These are phyloP conservation scores for Pocillopora grandis DNA, from an alignment of 92 coral and sea anemone species.

Conservation along the genomic window DNA sequence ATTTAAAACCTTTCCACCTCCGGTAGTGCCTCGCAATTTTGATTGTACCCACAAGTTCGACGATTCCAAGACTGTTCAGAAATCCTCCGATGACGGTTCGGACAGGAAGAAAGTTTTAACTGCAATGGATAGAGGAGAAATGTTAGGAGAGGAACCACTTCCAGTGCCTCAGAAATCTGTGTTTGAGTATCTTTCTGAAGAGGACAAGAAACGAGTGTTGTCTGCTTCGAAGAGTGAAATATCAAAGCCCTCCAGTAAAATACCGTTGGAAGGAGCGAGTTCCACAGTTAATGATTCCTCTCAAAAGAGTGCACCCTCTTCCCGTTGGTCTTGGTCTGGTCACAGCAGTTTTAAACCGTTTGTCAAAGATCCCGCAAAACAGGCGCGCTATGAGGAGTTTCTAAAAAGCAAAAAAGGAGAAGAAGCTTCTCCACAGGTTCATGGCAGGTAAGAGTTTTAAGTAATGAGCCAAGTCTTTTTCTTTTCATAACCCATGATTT, in stretches of 20 bases:
- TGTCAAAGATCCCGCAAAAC: constrained; percentile 85
- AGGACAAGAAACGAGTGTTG: constrained; percentile 73
- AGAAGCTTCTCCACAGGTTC: constrained; percentile 26
- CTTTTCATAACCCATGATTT: no score
- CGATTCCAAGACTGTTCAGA: constrained; percentile 13
- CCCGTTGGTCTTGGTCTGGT: background rate
- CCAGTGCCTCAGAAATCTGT: constrained; percentile 82
- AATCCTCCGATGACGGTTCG: constrained; percentile 14
- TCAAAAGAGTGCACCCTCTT: constrained; percentile 20
- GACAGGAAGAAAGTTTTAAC: constrained; percentile 48
- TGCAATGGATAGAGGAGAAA: constrained; percentile 76
- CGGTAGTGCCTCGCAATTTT: constrained; percentile 80
- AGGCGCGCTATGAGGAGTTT: constrained; percentile 83
- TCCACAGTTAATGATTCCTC: background rate
- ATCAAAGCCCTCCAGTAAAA: constrained; percentile 3
- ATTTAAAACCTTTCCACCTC: constrained; percentile 81
- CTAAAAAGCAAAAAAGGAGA: constrained; percentile 52
- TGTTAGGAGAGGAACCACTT: constrained; percentile 75
- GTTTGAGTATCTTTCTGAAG: constrained; percentile 76
- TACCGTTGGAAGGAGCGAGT: background rate
- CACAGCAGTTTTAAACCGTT: constrained; percentile 80
- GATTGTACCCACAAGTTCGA: constrained; percentile 60
- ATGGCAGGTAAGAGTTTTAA: constrained; percentile 51
- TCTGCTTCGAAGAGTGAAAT: constrained; percentile 35
- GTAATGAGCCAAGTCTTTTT: no score